phyloP scores from a whole-genome alignment of 2,113 vertebrate species.

The Eptesicus fuscus region DNA sequence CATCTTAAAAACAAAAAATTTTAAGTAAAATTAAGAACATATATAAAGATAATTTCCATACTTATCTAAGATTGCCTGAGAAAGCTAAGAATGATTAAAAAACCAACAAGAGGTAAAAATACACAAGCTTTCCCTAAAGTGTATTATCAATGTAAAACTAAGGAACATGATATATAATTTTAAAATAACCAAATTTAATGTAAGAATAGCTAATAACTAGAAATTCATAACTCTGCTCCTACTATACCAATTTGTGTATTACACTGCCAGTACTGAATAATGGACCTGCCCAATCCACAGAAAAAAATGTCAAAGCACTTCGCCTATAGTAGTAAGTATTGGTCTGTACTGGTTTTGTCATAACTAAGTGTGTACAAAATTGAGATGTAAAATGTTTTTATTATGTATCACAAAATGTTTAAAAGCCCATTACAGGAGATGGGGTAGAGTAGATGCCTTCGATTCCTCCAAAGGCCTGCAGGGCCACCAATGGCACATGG shows the following conservation, averaged over 20 bases:
- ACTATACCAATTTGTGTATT: background rate
- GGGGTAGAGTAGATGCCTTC: background rate
- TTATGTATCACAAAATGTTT: background rate
- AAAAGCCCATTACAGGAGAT: background rate
- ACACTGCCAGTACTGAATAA: background rate
- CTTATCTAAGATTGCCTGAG: background rate
- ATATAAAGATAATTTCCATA: background rate
- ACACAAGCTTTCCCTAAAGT: background rate
- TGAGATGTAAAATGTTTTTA: background rate
- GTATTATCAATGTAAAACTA: background rate
- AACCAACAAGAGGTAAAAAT: background rate
- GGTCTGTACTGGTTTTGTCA: background rate
- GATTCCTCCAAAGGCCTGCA: background rate
- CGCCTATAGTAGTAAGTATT: background rate
- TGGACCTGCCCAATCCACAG: background rate
- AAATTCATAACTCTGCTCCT: background rate
- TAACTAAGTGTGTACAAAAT: background rate
- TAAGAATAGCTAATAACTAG: background rate
- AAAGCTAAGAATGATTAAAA: slow-evolving; percentile 10
- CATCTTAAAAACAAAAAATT: background rate
- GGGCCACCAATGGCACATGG: background rate
- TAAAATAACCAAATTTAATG: slow-evolving; percentile 18
- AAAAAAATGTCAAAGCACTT: background rate
- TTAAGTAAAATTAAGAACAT: background rate
- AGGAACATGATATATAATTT: background rate